Base-by-base conservation (phyloP, 2,113 vertebrate genomes). In the Vireo altiloquus region DNA sequence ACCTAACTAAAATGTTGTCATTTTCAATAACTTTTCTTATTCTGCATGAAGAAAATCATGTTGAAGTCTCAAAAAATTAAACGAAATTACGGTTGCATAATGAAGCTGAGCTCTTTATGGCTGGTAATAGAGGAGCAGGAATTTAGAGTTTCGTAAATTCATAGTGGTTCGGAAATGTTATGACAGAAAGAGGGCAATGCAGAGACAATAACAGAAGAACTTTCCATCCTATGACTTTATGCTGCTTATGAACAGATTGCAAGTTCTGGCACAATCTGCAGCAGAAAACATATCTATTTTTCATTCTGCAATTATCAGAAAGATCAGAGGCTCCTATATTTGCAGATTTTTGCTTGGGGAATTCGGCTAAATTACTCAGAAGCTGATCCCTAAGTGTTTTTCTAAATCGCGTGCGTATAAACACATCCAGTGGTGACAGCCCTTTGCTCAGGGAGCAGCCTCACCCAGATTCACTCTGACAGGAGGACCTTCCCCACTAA, bases 161-260 rank as follows among this genome's bases (percentile, higher is more conserved):
- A 11, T 13, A 56, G 76, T 81, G 56, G 82, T 44, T 96, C 0
- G 7, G 71, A 95, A 93, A 87, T 92, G 88, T 95, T 96, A 33
- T 90, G 94, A 95, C 95, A 95, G 95, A 95, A 96, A 95, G 95
- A 95, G 90, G 94, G 76, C 96, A 96, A 93, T 87, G 82, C 86
- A 91, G 90, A 92, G 83, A 94, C 81, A 93, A 69, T 91, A 95
- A 92, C 66, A 78, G 75, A 57, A 81, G 69, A 94, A 89, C 69
- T 78, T 90, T 78, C 79, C 70, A 82, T 94, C 68, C 86, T 75
- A 20, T 84, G 76, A 79, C 90, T 95, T 87, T 49, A 74, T 86
- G 44, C 64, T 89, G 89, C 69, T 84, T 75, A 10, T 10, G 72
- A 93, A 85, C 93, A 94, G 86, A 92, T 86, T 96, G 86, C 65